Percentiles rank a stretch among this genome's conserved stretches.
These are phyloP conservation scores for Hemiprocne comata DNA, from an alignment of 2,113 vertebrate species.

Conservation along the genomic window DNA sequence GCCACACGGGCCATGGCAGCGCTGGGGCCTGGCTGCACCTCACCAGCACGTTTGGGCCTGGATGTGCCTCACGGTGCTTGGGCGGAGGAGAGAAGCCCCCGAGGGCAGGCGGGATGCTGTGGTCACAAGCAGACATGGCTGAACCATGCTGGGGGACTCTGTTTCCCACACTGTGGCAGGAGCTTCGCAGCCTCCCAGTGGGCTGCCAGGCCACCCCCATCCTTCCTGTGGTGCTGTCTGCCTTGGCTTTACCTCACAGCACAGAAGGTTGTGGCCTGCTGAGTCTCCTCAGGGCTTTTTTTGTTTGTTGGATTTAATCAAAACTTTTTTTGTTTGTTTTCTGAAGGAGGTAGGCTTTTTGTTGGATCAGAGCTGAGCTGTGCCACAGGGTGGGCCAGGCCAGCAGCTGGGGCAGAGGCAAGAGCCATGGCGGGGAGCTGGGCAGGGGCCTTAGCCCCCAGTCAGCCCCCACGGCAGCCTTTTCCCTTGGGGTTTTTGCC, in stretches of 20 bases:
- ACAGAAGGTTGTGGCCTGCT: fast-evolving
- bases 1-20: background rate
- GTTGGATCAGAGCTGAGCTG: background rate
- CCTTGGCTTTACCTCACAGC: background rate
- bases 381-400: fast-evolving
- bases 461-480: fast-evolving
- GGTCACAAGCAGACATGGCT: fast-evolving
- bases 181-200: background rate
- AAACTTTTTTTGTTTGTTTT: background rate
- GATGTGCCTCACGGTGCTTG: background rate
- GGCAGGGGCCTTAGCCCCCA: fast-evolving
- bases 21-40: background rate
- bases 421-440: background rate
- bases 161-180: background rate
- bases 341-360: too few species aligned
- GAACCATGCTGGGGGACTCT: fast-evolving
- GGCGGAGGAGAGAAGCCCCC: background rate
- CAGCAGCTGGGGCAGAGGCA: fast-evolving
- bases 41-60: too few species aligned
- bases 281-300: fast-evolving
- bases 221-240: background rate
- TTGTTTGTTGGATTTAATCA: too few species aligned
- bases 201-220: background rate
- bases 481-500: fast-evolving
- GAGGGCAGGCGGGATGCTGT: too few species aligned